Conservation (phyloP, 2,113 vertebrate species). For the Sinocyclocheilus rhinocerous region DNA sequence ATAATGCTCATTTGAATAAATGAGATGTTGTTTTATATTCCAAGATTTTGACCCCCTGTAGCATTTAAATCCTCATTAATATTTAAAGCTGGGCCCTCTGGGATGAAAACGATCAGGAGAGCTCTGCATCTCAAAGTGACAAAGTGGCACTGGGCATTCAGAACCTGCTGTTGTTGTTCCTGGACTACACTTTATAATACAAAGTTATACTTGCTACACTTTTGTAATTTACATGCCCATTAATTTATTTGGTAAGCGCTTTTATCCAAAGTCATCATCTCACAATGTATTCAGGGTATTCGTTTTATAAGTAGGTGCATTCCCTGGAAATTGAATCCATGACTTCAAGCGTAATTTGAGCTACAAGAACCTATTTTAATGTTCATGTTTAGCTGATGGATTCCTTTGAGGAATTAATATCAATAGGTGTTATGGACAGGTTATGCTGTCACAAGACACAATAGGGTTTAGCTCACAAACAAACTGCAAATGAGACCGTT, state of each 20-base stretch:
- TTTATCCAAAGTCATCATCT: background rate
- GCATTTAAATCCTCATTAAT: slow-evolving; percentile 31
- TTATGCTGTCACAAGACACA: background rate
- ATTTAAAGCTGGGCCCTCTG: slow-evolving; percentile 29
- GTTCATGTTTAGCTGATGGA: slow-evolving; percentile 63
- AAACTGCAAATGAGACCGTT: background rate
- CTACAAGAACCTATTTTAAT: slow-evolving; percentile 68
- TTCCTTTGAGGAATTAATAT: slow-evolving; percentile 57
- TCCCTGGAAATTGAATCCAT: background rate
- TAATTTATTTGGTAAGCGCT: background rate
- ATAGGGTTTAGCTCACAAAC: background rate
- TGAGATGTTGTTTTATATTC: background rate
- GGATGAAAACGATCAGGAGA: background rate
- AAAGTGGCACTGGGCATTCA: slow-evolving; percentile 46
- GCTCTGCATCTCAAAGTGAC: slow-evolving; percentile 36
- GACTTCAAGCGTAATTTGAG: background rate
- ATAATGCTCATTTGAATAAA: slow-evolving; percentile 39
- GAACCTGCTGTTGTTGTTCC: background rate
- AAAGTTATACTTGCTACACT: background rate
- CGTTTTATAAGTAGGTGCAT: background rate
- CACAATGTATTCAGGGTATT: background rate
- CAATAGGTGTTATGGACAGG: background rate
- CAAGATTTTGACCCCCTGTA: background rate
- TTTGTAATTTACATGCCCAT: background rate
- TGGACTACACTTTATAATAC: slow-evolving; percentile 6